Evolutionary conservation across 1,140 invertebrate genomes (phyloP).

Genomic region (Lasioglossum albipes): DNA sequence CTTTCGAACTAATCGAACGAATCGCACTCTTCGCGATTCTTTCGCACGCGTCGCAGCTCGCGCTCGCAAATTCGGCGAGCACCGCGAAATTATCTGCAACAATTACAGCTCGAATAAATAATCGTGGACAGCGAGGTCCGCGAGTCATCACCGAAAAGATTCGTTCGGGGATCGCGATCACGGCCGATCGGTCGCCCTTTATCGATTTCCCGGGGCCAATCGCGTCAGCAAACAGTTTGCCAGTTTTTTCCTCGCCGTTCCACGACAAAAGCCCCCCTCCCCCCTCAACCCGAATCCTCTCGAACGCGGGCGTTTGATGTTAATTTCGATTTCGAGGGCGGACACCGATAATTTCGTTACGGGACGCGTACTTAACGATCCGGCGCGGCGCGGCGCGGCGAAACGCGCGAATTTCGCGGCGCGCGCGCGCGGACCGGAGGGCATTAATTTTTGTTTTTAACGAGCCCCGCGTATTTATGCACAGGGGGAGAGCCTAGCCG

Average conservation of each 20-base stretch:
- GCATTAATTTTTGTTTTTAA: constrained; percentile 55
- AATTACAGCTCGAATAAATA: too few species aligned
- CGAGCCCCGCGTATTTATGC: constrained; percentile 48
- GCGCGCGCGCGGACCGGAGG: background rate
- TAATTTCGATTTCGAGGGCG: constrained; percentile 41
- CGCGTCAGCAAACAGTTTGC: background rate
- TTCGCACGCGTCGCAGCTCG: too few species aligned
- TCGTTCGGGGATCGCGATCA: background rate
- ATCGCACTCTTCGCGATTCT: too few species aligned
- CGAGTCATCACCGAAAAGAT: background rate
- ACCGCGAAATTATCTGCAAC: too few species aligned
- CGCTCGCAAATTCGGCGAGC: too few species aligned
- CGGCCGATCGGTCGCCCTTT: too few species aligned
- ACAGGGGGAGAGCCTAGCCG: background rate
- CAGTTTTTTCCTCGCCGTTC: constrained; percentile 13
- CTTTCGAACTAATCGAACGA: too few species aligned
- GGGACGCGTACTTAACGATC: constrained; percentile 29
- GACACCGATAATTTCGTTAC: constrained; percentile 43
- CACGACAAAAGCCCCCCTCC: background rate
- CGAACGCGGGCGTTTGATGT: constrained; percentile 25
- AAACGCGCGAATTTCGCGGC: constrained; percentile 21
- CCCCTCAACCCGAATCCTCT: background rate
- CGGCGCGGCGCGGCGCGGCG: background rate
- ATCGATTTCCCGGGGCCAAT: background rate
- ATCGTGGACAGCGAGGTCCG: too few species aligned